Evolutionary conservation across 2,888 invertebrate species (phyloP).

Genomic region (Chrysina gloriosa): DNA sequence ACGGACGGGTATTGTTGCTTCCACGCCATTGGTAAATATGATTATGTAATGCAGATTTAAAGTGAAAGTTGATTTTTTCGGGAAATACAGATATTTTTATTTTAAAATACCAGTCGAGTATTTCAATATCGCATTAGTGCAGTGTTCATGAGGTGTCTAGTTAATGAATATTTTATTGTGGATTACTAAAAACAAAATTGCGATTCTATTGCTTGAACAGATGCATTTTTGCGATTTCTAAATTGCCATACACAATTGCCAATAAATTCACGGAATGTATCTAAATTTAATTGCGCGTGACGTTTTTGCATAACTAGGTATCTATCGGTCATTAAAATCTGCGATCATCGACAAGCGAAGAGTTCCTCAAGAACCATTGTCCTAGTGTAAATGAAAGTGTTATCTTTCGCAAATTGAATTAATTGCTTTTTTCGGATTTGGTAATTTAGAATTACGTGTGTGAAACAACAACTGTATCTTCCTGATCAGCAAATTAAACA

Average conservation of each 20-base stretch:
- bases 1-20: slow-evolving; percentile 5
- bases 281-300: slow-evolving; percentile 32
- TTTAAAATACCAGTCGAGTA: slow-evolving; percentile 7
- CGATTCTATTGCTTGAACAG: too few relatives aligned
- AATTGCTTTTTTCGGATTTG: neutral
- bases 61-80: slow-evolving; percentile 38
- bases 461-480: slow-evolving; percentile 1
- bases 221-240: too few relatives aligned
- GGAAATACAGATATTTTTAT: slow-evolving; percentile 21
- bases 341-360: neutral
- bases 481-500: neutral
- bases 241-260: neutral
- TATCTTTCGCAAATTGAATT: neutral
- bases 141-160: neutral
- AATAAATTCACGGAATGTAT: slow-evolving; percentile 14
- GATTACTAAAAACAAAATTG: too few relatives aligned
- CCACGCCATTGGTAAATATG: slow-evolving; percentile 31
- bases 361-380: neutral
- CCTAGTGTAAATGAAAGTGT: slow-evolving; percentile 15
- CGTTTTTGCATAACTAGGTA: slow-evolving; percentile 5
- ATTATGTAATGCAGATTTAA: slow-evolving; percentile 32
- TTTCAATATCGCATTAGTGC: slow-evolving; percentile 15
- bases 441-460: slow-evolving; percentile 11
- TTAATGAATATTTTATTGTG: slow-evolving; percentile 2
- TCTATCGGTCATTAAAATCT: slow-evolving; percentile 30